Evolutionary conservation across 35 echinoderm and acorn worm species (phyloP).

Genomic region (Stichopus chloronotus): DNA sequence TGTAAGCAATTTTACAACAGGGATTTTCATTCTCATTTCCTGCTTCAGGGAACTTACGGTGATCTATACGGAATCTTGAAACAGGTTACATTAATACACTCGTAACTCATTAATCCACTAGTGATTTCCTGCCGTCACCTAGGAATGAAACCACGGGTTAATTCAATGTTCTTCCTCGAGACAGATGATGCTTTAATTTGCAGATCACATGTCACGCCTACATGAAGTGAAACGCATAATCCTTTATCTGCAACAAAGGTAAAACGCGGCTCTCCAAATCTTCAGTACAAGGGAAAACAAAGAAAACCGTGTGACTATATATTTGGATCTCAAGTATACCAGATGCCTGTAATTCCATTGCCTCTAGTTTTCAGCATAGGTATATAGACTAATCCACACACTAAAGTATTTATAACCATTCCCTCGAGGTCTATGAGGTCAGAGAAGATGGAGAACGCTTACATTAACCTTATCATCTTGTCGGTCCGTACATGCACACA

Average conservation of each 20-base stretch:
- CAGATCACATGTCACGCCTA: neutral
- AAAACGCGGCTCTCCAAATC: neutral
- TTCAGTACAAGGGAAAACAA: neutral
- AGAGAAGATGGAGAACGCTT: neutral
- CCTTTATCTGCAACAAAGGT: neutral
- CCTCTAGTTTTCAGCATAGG: neutral
- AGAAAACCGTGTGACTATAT: neutral
- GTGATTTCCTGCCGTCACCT: neutral
- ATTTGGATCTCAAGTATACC: neutral
- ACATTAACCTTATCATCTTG: neutral
- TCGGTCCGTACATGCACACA: too few species aligned
- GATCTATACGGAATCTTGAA: too few species aligned
- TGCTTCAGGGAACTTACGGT: too few species aligned
- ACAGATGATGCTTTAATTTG: neutral
- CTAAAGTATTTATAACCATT: neutral
- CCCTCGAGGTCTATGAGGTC: neutral
- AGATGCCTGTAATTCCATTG: neutral
- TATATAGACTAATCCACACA: slow-evolving; percentile 2
- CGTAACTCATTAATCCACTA: neutral
- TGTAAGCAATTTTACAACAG: too few species aligned
- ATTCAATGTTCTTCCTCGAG: neutral
- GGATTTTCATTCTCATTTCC: too few species aligned
- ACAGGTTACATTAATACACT: neutral
- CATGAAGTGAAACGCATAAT: neutral
- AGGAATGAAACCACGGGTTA: neutral